phyloP scores from a whole-genome alignment of 2,797 vertebrate species.

The Sparus aurata region DNA sequence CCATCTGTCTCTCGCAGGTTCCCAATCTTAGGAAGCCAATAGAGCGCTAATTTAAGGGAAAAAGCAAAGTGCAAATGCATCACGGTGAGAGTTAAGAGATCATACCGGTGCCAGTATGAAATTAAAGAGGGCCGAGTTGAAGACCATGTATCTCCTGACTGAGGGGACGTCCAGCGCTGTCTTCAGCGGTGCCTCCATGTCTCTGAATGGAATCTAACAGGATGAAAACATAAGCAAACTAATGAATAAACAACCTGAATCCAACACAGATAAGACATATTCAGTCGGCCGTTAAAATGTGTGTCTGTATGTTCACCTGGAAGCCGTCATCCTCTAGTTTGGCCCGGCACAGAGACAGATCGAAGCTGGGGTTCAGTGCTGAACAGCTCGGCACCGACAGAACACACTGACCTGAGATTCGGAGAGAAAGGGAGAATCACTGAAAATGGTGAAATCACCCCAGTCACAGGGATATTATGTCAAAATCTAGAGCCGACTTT shows the following conservation, averaged over 20 bases:
- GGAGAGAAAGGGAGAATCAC: neutral
- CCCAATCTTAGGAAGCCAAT: neutral
- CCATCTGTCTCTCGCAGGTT: neutral
- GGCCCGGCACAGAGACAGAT: conserved; percentile 76
- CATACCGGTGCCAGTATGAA: conserved; percentile 85
- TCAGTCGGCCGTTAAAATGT: neutral
- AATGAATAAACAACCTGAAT: neutral
- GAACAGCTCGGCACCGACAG: conserved; percentile 72
- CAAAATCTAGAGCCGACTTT: too few relatives aligned
- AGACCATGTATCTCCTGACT: conserved; percentile 85
- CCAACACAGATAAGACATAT: neutral
- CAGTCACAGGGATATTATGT: too few relatives aligned
- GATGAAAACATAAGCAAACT: neutral
- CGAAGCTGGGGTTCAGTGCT: conserved; percentile 76
- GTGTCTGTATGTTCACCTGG: conserved; percentile 67
- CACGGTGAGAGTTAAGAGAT: neutral
- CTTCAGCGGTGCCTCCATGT: conserved; percentile 81
- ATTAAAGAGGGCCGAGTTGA: conserved; percentile 86
- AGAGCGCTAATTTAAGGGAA: too few relatives aligned
- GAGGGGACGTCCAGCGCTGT: conserved; percentile 79
- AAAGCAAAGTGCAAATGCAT: too few relatives aligned
- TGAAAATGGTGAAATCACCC: neutral
- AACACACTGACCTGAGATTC: conserved; percentile 80
- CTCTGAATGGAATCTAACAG: conserved; percentile 78
- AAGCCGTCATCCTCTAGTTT: conserved; percentile 80